Evolutionary conservation across 2,888 invertebrate species (phyloP).

Genomic region (Acrocyrtus sp.): DNA sequence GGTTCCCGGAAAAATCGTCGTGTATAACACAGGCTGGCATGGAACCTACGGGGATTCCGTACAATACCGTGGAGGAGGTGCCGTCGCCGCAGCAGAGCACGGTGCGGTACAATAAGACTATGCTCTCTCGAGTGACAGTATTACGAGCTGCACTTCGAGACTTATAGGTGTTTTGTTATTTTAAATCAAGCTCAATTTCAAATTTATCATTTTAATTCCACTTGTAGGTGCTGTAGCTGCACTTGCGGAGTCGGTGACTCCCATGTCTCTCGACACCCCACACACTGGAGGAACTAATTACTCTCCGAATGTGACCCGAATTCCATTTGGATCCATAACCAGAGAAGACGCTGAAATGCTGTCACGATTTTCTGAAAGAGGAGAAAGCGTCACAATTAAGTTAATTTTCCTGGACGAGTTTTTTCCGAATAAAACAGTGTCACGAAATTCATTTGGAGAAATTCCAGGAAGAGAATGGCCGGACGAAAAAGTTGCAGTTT

Average conservation of each 20-base stretch:
- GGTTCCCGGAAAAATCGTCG: slow-evolving; percentile 58
- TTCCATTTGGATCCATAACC: slow-evolving; percentile 80
- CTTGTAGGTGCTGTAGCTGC: slow-evolving; percentile 67
- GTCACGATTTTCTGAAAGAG: slow-evolving; percentile 68
- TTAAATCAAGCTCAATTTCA: no score
- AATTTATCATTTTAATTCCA: no score
- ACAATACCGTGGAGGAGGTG: slow-evolving; percentile 66
- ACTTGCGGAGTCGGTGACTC: slow-evolving; percentile 66
- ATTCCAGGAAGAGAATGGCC: slow-evolving; percentile 71
- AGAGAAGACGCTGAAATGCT: slow-evolving; percentile 82
- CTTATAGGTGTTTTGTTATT: no score
- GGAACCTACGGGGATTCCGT: slow-evolving; percentile 65
- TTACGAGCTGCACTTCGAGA: no score
- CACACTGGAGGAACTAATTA: slow-evolving; percentile 66
- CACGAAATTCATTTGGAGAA: slow-evolving; percentile 80
- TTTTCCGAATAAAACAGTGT: slow-evolving; percentile 64
- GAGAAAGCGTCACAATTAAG: background rate
- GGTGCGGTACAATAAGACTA: background rate
- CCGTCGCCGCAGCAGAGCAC: slow-evolving; percentile 55
- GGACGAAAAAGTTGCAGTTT: slow-evolving; percentile 28
- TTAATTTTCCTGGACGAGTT: slow-evolving; percentile 17
- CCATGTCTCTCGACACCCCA: slow-evolving; percentile 66
- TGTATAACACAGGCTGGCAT: slow-evolving; percentile 53
- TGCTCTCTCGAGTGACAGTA: slow-evolving; percentile 65
- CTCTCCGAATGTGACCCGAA: slow-evolving; percentile 70